Base-by-base conservation (phyloP, 2,797 vertebrate species). In the Enteromius thamalakanensis region DNA sequence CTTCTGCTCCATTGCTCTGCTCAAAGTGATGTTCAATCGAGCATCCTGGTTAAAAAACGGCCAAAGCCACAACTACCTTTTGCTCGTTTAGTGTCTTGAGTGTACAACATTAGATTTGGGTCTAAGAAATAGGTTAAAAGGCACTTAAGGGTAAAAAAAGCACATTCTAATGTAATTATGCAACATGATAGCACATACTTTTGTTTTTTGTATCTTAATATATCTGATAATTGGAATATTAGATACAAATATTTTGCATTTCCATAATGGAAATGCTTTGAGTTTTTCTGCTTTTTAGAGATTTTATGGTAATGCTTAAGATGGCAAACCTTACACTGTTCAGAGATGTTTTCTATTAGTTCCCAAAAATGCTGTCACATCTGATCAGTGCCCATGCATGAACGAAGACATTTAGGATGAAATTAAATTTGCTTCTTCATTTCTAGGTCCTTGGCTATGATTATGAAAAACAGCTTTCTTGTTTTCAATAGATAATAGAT, bases 1-100 rank as follows among this genome's bases (percentile, higher is more conserved):
- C 89, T 91, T 93, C 72, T 91, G 90, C 90, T 94, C 93, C 91
- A 93, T 93, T 93, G 93, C 92, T 90, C 90, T 88, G 87, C 89
- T 89, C 88, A 90, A 90, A 86, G 91, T 71, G 87, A 90, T 91
- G 91, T 93, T 92, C 92, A 94, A 93, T 94, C 86, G 86, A 92
- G 84, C 90, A 91, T 93, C 90, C 89, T 91, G 88, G 88, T 85
- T 34, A 60, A 88, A 88, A 26, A 84, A 60, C 21, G 21, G 23
- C 40, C 19, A 26, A n/a, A n/a, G 8, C 65, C 26, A 49, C 37
- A 69, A 42, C 86, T 93, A 90, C 89, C 88, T 92, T 93, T 92
- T 80, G 93, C 92, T 92, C 67, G 84, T 88, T 85, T 83, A 76
- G 81, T 68, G 85, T 87, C 76, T 88, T 92, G 81, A 79, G 84